Evolutionary conservation across 1,140 invertebrate species (phyloP).

Genomic region (Lethocerus indicus): DNA sequence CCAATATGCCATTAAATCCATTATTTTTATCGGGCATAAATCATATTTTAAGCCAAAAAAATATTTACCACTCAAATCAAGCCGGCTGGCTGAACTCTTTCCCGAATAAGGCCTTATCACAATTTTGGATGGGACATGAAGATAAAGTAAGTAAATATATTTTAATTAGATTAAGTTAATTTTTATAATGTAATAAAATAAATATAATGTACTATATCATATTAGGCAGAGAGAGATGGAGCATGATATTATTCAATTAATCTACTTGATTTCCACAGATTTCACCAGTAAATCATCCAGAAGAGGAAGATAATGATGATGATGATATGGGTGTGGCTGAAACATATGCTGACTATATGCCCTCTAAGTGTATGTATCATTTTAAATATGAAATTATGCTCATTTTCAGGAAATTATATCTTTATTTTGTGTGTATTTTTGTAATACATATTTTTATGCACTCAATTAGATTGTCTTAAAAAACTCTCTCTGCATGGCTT

Average conservation of each 20-base stretch:
- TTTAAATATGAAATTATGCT: not conserved
- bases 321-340: slow-evolving; percentile 95
- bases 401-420: not conserved
- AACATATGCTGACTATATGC: slow-evolving; percentile 97
- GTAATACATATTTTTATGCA: slow-evolving; percentile 1
- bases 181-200: not conserved
- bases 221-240: not conserved
- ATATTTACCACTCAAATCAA: slow-evolving; percentile 6
- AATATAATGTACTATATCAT: not conserved
- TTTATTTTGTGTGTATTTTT: not conserved
- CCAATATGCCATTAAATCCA: slow-evolving; percentile 8
- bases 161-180: not conserved
- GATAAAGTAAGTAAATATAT: slow-evolving; percentile 16
- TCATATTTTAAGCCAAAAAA: slow-evolving; percentile 9
- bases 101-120: slow-evolving; percentile 29
- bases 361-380: slow-evolving; percentile 61
- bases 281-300: slow-evolving; percentile 23
- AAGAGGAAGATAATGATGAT: slow-evolving; percentile 80
- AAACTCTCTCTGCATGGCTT: too few relatives aligned
- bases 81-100: slow-evolving; percentile 17
- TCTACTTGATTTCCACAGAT: not conserved
- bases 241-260: not conserved
- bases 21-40: slow-evolving; percentile 4
- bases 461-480: not conserved
- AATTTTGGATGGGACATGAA: slow-evolving; percentile 35